phyloP scores from a whole-genome alignment of 2,888 invertebrate genomes.

The Cephonodes hylas region DNA sequence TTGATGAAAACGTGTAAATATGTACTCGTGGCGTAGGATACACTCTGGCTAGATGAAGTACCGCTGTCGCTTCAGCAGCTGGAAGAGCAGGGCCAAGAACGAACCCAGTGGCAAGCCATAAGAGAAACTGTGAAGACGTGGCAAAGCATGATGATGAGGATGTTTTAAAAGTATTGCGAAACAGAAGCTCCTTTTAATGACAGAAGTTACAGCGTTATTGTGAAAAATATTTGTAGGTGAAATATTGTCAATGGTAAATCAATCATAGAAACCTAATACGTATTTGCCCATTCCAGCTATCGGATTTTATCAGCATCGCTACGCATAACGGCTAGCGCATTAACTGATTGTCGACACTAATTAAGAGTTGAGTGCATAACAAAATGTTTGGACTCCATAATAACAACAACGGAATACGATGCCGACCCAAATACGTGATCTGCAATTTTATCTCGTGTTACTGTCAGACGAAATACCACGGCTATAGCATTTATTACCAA shows the following conservation, averaged over 20 bases:
- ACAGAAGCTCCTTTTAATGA: too few relatives aligned
- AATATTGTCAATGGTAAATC: background rate
- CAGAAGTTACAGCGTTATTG: too few relatives aligned
- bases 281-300: background rate
- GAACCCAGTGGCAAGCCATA: too few relatives aligned
- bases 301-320: background rate
- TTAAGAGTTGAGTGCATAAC: slow-evolving; percentile 35
- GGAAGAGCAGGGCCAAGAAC: too few relatives aligned
- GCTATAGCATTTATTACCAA: background rate
- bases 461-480: background rate
- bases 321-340: slow-evolving; percentile 5
- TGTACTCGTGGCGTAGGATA: too few relatives aligned
- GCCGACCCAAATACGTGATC: slow-evolving; percentile 53
- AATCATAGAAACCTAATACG: background rate
- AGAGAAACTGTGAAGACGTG: too few relatives aligned
- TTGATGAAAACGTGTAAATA: too few relatives aligned
- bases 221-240: background rate
- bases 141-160: too few relatives aligned
- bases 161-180: too few relatives aligned
- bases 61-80: too few relatives aligned
- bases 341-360: slow-evolving; percentile 35
- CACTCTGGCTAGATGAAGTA: too few relatives aligned
- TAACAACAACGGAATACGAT: slow-evolving; percentile 49
- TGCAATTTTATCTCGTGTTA: slow-evolving; percentile 40
- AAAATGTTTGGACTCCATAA: slow-evolving; percentile 28